Evolutionary conservation across 2,888 invertebrate species (phyloP).

Genomic region (Andrena bicolor): DNA sequence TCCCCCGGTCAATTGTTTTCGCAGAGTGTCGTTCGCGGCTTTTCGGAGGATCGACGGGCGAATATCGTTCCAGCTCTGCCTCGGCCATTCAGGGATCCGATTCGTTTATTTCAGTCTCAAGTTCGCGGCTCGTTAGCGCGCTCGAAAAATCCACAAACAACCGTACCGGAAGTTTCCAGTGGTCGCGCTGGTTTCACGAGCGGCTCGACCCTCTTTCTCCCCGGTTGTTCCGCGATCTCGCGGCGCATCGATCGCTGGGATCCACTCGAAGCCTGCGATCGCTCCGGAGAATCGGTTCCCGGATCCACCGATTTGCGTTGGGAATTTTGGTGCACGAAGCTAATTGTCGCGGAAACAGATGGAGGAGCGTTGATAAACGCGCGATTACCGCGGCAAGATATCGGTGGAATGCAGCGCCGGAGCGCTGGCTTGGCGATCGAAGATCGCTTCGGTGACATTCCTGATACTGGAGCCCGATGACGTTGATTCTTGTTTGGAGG

Average conservation of each 20-base stretch:
- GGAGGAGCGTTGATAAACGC: constrained; percentile 1
- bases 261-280: no score
- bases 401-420: neutral
- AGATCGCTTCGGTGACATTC: constrained; percentile 18
- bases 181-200: neutral
- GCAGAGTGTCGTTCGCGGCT: constrained; percentile 4
- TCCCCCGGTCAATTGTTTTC: constrained; percentile 27
- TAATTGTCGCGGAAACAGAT: constrained; percentile 9
- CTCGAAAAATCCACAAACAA: constrained; percentile 55
- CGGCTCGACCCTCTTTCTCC: neutral
- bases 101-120: constrained; percentile 56
- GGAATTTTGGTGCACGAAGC: neutral
- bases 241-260: neutral
- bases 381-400: constrained; percentile 15
- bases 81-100: constrained; percentile 24
- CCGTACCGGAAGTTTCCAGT: constrained; percentile 37
- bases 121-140: constrained; percentile 62
- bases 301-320: neutral
- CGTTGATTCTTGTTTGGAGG: neutral
- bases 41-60: constrained; percentile 10
- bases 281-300: no score
- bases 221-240: constrained; percentile 13
- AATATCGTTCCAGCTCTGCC: constrained; percentile 1
- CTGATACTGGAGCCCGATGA: neutral
- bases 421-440: neutral